A percentile compares a stretch with the other conserved stretches of the same genome.
These are phyloP conservation scores for Dysidea cf. avara DNA, from an alignment of 37 sponge, comb jelly and placozoan species.

Conservation along the genomic window DNA sequence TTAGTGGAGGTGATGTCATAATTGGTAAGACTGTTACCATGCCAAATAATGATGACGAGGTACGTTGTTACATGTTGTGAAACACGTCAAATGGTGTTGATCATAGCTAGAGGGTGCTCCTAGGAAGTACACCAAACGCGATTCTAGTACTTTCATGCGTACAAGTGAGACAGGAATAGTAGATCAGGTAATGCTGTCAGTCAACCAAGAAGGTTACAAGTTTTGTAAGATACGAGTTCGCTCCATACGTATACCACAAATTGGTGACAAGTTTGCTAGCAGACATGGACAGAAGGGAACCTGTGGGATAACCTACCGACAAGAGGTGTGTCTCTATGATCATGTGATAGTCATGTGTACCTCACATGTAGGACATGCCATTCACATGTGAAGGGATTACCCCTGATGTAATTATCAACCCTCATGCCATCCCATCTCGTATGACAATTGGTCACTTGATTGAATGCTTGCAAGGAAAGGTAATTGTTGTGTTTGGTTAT, in stretches of 20 bases:
- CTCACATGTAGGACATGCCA: conserved; percentile 84
- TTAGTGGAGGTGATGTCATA: conserved; percentile 96
- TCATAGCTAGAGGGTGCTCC: conserved; percentile 79
- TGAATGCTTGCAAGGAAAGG: conserved; percentile 98
- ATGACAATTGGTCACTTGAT: conserved; percentile 99
- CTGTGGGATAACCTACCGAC: conserved; percentile 95
- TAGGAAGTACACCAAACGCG: conserved; percentile 84
- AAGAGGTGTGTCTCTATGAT: conserved; percentile 74
- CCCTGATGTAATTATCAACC: conserved; percentile 98
- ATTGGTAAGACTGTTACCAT: conserved; percentile 97
- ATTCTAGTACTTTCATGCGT: conserved; percentile 93
- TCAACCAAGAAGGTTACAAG: conserved; percentile 97
- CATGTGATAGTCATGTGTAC: background rate
- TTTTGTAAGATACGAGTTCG: conserved; percentile 97
- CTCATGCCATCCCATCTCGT: conserved; percentile 98
- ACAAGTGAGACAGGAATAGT: conserved; percentile 96
- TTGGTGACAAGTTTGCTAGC: conserved; percentile 99
- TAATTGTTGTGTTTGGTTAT: no score
- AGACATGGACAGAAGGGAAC: conserved; percentile 99
- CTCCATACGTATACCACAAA: conserved; percentile 95
- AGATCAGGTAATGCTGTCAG: conserved; percentile 97
- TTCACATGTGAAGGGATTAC: conserved; percentile 98
- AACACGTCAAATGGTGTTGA: conserved; percentile 11
- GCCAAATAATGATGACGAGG: conserved; percentile 94
- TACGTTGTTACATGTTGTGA: no score